Evolutionary conservation across 2,888 invertebrate genomes (phyloP), one percentile per base, ranked within the genome.

Genomic region (Elaeidobius kamerunicus): DNA sequence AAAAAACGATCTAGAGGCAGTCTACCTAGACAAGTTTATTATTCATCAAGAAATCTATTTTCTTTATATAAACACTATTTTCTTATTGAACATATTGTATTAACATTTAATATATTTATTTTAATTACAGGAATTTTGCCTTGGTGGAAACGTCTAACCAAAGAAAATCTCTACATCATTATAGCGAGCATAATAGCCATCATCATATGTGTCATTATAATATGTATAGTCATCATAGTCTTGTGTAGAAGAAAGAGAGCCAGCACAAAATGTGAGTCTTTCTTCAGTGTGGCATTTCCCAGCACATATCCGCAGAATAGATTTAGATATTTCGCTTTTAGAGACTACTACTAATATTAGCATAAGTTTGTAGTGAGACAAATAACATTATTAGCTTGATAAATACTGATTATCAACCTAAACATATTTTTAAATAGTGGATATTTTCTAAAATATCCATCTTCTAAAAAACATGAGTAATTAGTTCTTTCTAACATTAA

Each of bases 221-320:
- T 90, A 69, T 88, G 92, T 69, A 84, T 90, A 70, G 84, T 91
- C 70, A 87, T 92, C 68, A 85, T 90, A 70, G 83, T 90, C 71
- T 83, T 92, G 64, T 93, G 92, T 72, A 79, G 91, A 62, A 81
- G 89, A 63, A 87, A 89, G 77, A 80, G 90, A 65, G 84, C 85
- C 45, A 83, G 83, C 63, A 85, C 85, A 63, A 89, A 89, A 83
- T 89, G 89, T 90, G 78, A 87, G 88, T 82, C 61, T 43, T 52
- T 60, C 54, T 56, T 52, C 27, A 47, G 42, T 34, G 51, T 55
- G 20, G 6, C 43, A 2, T 50, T 52, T 30, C 43, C 44, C 3
- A 38, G 27, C 18, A 39, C 32, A 11, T 47, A 51, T 39, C 52
- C 46, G 3, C 38, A 42, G 27, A 52, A 47, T 20, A 19, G 43